Evolutionary conservation across 2,797 vertebrate genomes (phyloP), one percentile per base, ranked within the genome.

Genomic region (Masticophis lateralis): DNA sequence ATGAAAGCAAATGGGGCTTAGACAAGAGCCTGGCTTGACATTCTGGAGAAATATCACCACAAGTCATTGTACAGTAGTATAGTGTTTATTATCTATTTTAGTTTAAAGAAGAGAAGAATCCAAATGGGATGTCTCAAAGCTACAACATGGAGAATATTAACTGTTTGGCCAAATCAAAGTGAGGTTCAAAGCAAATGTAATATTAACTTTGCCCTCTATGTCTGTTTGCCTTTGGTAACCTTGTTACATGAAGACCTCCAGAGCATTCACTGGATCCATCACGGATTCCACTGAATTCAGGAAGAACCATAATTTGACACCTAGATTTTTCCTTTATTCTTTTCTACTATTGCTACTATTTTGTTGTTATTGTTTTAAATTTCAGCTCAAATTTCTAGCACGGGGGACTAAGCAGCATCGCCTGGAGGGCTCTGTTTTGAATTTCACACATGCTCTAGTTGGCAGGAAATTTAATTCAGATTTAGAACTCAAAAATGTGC

Each of bases 281-380:
- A 66, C 16, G 4, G 87, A 91, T 93, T 91, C 92, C 47, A 16
- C 43, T 63, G 90, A 91, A 89, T 79, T 88, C 18, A 61, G 66
- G 92, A 51, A 57, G 69, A 93, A 91, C 89, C 91, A 93, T 91
- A 93, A 74, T 90, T 63, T 28, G 25, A 60, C 25, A 53, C 51
- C 56, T 86, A 8, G 25, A 91, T 83, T 53, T 28, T 37, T 32
- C 87, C 69, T 89, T 91, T 91, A 93, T 79, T 89, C 90, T 89
- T 86, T 88, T 88, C 69, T 87, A 32, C 89, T 93, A 89, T 63
- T 91, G 93, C 90, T 86, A 89, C 66, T 89, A 91, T 93, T 91
- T 93, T 93, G 93, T 91, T 93, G 93, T 89, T 91, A 90, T 93
- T 91, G 93, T 91, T 93, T 93, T 93, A 93, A 93, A 93, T 93